These are phyloP conservation scores for Nothocercus nigrocapillus DNA, from an alignment of 2,113 vertebrate species.

Conservation along the genomic window DNA sequence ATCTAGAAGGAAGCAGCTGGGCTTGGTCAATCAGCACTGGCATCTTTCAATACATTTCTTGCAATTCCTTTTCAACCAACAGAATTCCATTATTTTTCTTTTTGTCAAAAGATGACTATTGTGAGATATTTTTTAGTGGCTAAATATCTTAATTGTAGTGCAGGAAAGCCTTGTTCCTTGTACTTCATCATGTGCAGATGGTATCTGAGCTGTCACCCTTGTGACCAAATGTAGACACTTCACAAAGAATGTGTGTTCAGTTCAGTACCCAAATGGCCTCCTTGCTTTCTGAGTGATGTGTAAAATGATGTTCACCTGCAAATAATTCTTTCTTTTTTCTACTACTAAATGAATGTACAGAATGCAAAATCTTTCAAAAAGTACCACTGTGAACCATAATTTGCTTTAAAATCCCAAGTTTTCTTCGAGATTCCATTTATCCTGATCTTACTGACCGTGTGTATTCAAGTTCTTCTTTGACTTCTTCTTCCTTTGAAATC, in stretches of 20 bases:
- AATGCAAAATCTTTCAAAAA: background rate
- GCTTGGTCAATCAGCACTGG: background rate
- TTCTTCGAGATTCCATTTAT: background rate
- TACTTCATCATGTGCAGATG: background rate
- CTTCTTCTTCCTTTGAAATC: background rate
- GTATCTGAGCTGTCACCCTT: background rate
- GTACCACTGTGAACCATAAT: background rate
- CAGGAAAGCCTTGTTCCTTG: background rate
- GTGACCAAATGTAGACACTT: background rate
- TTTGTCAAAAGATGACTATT: background rate
- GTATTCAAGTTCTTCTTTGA: background rate
- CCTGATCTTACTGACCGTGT: fast-evolving
- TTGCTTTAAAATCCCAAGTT: background rate
- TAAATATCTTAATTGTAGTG: background rate
- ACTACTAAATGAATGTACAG: background rate
- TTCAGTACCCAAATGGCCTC: background rate
- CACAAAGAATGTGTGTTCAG: background rate
- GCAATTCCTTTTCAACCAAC: background rate
- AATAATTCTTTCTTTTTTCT: background rate
- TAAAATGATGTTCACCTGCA: background rate
- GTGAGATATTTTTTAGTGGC: background rate
- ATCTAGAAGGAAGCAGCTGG: constrained; percentile 19
- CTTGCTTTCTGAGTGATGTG: background rate
- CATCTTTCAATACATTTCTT: background rate
- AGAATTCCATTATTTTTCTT: background rate